These are phyloP conservation scores for Macroteleia sp. DNA, from an alignment of 2,888 invertebrate species.

Conservation along the genomic window DNA sequence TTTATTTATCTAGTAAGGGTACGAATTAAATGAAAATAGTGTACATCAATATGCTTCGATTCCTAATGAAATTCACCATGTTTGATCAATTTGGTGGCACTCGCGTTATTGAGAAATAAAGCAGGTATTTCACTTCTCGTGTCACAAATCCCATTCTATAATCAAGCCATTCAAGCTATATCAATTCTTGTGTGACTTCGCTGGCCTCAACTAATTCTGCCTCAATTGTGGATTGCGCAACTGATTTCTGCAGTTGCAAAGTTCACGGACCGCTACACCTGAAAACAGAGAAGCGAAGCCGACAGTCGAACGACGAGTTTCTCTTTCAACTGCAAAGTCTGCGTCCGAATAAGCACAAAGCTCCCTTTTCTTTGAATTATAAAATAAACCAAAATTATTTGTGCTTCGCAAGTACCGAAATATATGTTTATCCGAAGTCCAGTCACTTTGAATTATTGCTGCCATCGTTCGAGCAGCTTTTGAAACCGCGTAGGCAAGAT, in stretches of 20 bases:
- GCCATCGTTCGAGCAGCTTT: slow-evolving; percentile 18
- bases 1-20: too few species aligned
- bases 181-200: not conserved
- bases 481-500: slow-evolving; percentile 9
- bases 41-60: not conserved
- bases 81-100: not conserved
- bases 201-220: slow-evolving; percentile 11
- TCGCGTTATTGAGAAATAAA: not conserved
- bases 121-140: not conserved
- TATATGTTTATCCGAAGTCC: slow-evolving; percentile 20
- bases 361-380: not conserved
- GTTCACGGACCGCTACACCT: not conserved
- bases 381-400: not conserved
- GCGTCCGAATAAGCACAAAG: slow-evolving; percentile 17
- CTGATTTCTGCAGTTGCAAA: slow-evolving; percentile 4
- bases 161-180: too few species aligned
- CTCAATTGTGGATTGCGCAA: slow-evolving; percentile 3
- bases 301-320: slow-evolving; percentile 15
- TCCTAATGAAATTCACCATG: not conserved
- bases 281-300: slow-evolving; percentile 1
- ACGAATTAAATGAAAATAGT: too few species aligned
- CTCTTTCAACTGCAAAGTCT: slow-evolving; percentile 13
- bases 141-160: not conserved
- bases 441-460: not conserved
- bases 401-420: slow-evolving; percentile 11